Conservation (phyloP, 2,888 invertebrate species). For the Cerastis leucographa region DNA sequence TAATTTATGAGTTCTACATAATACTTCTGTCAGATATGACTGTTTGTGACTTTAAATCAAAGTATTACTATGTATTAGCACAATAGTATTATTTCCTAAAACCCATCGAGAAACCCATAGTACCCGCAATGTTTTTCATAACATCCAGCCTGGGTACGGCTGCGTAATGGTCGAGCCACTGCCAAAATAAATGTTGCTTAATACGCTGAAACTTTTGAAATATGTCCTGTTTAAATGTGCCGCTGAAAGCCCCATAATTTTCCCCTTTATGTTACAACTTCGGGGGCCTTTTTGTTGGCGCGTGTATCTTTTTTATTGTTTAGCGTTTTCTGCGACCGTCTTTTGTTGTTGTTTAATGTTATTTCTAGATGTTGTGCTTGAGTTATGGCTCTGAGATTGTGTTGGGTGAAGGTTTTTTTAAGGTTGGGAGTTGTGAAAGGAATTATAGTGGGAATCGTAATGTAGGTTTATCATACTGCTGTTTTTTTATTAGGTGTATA, state of each 20-base stretch:
- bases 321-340: slow-evolving; percentile 70
- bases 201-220: slow-evolving; percentile 90
- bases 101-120: slow-evolving; percentile 64
- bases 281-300: slow-evolving; percentile 78
- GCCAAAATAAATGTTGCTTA: slow-evolving; percentile 91
- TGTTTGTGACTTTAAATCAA: background rate
- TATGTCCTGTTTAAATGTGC: slow-evolving; percentile 89
- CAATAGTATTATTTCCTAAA: background rate
- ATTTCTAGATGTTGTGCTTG: slow-evolving; percentile 58
- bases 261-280: slow-evolving; percentile 87
- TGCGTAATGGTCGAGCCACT: slow-evolving; percentile 87
- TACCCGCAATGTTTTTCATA: slow-evolving; percentile 82
- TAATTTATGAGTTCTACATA: too few species aligned
- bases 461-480: background rate
- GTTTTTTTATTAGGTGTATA: background rate
- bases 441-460: slow-evolving; percentile 10
- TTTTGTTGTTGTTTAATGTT: slow-evolving; percentile 71
- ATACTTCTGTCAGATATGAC: background rate
- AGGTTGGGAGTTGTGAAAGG: background rate
- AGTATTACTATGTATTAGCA: background rate
- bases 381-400: slow-evolving; percentile 55
- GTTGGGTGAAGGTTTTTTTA: slow-evolving; percentile 41
- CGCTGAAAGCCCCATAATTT: slow-evolving; percentile 89
- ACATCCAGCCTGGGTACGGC: slow-evolving; percentile 76
- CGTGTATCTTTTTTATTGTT: slow-evolving; percentile 84